phyloP scores from a whole-genome alignment of 2,113 vertebrate species.

The Muscicapa adusta region DNA sequence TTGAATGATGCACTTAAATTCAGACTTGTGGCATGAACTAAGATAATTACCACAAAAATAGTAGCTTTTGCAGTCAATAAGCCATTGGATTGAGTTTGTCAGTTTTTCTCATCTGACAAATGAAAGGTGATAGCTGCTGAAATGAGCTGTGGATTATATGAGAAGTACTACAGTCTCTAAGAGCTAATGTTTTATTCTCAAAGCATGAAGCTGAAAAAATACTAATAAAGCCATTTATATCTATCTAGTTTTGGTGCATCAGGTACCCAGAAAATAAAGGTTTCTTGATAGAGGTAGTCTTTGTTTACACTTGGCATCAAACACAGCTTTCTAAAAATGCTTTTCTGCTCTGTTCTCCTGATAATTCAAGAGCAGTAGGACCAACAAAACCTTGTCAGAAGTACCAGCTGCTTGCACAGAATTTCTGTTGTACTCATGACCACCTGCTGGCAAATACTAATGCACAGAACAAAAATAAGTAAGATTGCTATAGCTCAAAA shows the following conservation, averaged over 20 bases:
- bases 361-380: constrained; percentile 35
- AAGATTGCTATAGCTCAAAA: background rate
- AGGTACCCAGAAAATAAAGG: background rate
- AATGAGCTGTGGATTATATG: constrained; percentile 49
- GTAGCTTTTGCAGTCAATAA: constrained; percentile 59
- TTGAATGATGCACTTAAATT: constrained; percentile 57
- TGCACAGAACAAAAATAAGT: background rate
- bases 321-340: constrained; percentile 18
- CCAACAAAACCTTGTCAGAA: background rate
- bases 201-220: constrained; percentile 34
- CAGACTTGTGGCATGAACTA: constrained; percentile 33
- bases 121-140: constrained; percentile 48
- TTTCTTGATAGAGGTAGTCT: constrained; percentile 1
- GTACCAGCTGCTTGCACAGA: background rate
- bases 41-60: constrained; percentile 57
- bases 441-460: background rate
- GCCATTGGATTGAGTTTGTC: constrained; percentile 56
- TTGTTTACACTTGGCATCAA: constrained; percentile 38
- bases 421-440: constrained; percentile 8
- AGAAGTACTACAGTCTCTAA: background rate
- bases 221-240: constrained; percentile 44
- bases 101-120: constrained; percentile 64
- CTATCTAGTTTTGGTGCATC: constrained; percentile 14
- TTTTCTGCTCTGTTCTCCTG: constrained; percentile 16
- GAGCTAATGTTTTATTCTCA: constrained; percentile 42